Base-by-base conservation (phyloP, 2,797 vertebrate species). In the Propithecus perrieri region DNA sequence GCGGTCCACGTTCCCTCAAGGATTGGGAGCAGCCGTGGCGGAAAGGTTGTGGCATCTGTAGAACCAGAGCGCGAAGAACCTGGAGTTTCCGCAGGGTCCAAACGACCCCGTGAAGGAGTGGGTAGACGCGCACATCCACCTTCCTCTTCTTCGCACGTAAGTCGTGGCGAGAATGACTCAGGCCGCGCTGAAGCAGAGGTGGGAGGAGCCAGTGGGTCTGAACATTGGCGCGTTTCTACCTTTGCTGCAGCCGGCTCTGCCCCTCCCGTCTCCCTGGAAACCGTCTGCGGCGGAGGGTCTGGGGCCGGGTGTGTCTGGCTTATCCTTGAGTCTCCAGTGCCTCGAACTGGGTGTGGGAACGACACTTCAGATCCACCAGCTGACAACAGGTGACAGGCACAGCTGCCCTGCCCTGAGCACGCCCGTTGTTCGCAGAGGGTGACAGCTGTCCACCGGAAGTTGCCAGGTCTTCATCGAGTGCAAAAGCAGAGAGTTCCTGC, bases 391-490 rank as follows among this genome's bases (percentile, higher is more conserved):
- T 38, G 35, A 6, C 10, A 22, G 50, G n/a, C 20, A 4, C 46
- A 7, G n/a, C 18, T 35, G 4, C 3, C 24, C 17, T 14, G 3
- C 46, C 20, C 33, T 14, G 38, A 85, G 17, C 0, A 1, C 0
- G 6, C 0, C 7, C 13, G 1, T 2, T 15, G 10, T 28, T 14
- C 7, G 11, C 28, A 28, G 20, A n/a, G 1, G 5, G 30, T 0
- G 13, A 10, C 14, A 13, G 18, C 20, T 7, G 4, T 1, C 35
- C 5, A 4, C 24, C 5, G 22, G 33, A 14, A 22, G 11, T 13
- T 18, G 4, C 12, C 10, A 4, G 18, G 15, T 41, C n/a, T 28
- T 38, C 4, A 17, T 4, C 3, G 22, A 20, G 61, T 46, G 22
- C 48, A 69, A 6, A n/a, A 38, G 22, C 3, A 2, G 26, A 57